A percentile compares a stretch with the other conserved stretches of the same genome.
These are phyloP conservation scores for Hoplodrina blanda DNA, from an alignment of 2,888 invertebrate species.

Conservation along the genomic window DNA sequence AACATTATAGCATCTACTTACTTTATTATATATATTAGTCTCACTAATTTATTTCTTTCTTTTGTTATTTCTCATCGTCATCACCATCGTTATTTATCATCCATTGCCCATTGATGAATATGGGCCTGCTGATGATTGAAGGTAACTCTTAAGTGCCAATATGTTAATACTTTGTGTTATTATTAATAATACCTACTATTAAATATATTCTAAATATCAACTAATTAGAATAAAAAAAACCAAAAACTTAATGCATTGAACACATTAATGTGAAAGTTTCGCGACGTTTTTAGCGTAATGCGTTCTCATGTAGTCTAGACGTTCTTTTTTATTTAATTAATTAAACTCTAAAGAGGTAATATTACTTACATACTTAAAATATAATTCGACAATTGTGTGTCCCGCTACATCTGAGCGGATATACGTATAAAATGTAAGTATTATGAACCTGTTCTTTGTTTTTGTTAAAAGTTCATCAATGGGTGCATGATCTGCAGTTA, in stretches of 20 bases:
- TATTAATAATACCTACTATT: not conserved
- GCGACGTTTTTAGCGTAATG: too few relatives aligned
- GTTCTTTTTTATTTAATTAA: too few relatives aligned
- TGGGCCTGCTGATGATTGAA: not conserved
- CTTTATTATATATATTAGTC: not conserved
- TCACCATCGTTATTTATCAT: not conserved
- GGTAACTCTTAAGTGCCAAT: not conserved
- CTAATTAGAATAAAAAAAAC: not conserved
- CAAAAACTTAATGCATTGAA: too few relatives aligned
- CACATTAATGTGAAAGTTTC: too few relatives aligned
- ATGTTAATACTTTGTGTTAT: not conserved
- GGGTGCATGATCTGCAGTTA: constrained; percentile 43
- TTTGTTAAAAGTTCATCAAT: constrained; percentile 57
- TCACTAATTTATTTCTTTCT: not conserved
- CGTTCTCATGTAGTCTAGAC: too few relatives aligned
- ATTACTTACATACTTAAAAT: not conserved
- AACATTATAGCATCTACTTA: constrained; percentile 4
- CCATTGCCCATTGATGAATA: not conserved
- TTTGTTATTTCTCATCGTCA: not conserved
- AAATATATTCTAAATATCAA: not conserved
- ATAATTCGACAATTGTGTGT: constrained; percentile 6
- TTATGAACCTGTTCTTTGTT: constrained; percentile 53
- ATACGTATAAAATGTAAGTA: constrained; percentile 1
- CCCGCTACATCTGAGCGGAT: too few relatives aligned
- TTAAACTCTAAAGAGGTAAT: too few relatives aligned